These are phyloP conservation scores for Rhogogaster chlorosoma DNA, from an alignment of 2,888 invertebrate species.

Conservation along the genomic window DNA sequence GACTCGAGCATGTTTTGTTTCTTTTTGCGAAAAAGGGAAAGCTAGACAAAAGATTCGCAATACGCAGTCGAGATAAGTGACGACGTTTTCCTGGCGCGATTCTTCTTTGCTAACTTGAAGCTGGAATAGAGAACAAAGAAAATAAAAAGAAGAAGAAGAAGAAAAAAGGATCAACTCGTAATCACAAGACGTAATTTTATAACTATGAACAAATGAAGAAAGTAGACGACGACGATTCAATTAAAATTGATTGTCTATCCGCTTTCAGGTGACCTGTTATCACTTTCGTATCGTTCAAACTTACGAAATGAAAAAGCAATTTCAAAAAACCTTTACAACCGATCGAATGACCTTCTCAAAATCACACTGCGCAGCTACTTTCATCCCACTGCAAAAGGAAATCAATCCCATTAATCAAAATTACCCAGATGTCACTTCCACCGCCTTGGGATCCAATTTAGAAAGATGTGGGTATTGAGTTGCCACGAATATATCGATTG, in stretches of 20 bases:
- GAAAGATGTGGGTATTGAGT: neutral
- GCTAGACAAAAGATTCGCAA: slow-evolving; percentile 20
- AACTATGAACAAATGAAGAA: neutral
- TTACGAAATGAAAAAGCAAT: neutral
- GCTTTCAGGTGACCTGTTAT: neutral
- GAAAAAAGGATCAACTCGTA: neutral
- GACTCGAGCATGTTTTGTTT: slow-evolving; percentile 15
- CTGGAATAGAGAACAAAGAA: neutral
- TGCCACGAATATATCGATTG: neutral
- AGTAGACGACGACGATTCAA: neutral
- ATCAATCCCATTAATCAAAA: slow-evolving; percentile 53
- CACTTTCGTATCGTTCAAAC: neutral
- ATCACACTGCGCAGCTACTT: neutral
- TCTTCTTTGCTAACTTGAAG: neutral
- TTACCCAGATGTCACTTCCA: slow-evolving; percentile 22
- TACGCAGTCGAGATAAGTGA: neutral
- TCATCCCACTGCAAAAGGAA: neutral
- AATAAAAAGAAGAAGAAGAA: neutral
- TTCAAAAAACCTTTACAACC: neutral
- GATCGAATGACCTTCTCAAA: neutral
- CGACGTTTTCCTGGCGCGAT: neutral
- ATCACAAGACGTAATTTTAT: neutral
- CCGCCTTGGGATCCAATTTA: slow-evolving; percentile 48
- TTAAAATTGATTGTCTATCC: neutral
- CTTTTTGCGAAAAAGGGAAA: slow-evolving; percentile 9